phyloP scores from a whole-genome alignment of 2,797 vertebrate species.

The Benthosema pterotum region DNA sequence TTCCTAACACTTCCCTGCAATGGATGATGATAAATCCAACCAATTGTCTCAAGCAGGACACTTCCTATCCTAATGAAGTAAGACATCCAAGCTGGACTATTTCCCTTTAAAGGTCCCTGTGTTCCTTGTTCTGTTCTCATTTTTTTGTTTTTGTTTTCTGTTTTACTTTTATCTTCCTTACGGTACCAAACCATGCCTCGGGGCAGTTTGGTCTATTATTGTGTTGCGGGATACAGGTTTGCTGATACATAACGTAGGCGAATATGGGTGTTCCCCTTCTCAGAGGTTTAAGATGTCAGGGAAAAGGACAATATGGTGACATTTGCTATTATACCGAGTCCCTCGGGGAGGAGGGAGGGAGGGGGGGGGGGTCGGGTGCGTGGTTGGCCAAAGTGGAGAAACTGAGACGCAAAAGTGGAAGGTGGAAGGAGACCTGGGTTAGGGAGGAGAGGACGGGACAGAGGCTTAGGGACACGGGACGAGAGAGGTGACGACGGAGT shows the following conservation, averaged over 20 bases:
- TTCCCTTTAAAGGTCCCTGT: conserved; percentile 4
- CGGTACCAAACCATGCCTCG: conserved; percentile 56
- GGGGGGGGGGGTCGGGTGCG: conserved; percentile 18
- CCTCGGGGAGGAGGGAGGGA: conserved; percentile 7
- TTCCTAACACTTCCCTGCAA: no score
- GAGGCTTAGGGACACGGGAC: neutral
- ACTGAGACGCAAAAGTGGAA: conserved; percentile 23
- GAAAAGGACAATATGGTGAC: conserved; percentile 31
- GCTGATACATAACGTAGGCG: conserved; percentile 62
- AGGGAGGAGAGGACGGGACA: neutral
- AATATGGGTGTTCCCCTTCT: conserved; percentile 82
- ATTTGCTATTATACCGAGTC: conserved; percentile 59
- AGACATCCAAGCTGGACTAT: no score
- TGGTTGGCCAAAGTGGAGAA: conserved; percentile 22
- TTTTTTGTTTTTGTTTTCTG: neutral
- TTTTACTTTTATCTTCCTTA: conserved; percentile 23
- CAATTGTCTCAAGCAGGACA: no score
- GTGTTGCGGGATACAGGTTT: conserved; percentile 57
- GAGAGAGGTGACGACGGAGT: conserved; percentile 19
- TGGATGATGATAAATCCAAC: no score
- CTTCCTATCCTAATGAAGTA: no score
- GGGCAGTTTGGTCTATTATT: conserved; percentile 58
- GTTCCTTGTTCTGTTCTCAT: conserved; percentile 25
- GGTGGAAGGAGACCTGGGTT: conserved; percentile 14
- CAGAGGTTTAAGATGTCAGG: conserved; percentile 81